Evolutionary conservation across 1,140 invertebrate genomes (phyloP).

Genomic region (Hormaphis cornu): DNA sequence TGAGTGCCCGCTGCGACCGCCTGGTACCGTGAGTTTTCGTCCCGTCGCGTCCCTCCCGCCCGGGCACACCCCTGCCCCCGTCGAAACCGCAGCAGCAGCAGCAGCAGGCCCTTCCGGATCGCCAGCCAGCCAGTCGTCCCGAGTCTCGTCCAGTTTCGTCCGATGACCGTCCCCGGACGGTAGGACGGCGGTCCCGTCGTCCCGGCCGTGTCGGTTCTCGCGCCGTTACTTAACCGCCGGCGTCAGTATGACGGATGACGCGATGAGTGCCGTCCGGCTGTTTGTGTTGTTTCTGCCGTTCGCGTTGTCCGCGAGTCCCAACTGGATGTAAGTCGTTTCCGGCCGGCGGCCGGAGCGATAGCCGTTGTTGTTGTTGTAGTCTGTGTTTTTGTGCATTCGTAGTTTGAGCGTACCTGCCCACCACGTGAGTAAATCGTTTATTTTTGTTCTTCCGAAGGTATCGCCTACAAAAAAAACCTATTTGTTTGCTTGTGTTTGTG

Average conservation of each 20-base stretch:
- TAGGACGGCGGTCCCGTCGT: not conserved
- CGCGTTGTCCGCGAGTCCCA: constrained; percentile 27
- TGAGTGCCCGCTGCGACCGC: constrained; percentile 2
- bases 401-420: not conserved
- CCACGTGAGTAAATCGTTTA: not conserved
- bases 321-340: constrained; percentile 34
- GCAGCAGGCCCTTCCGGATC: no score
- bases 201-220: not conserved
- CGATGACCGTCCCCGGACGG: not conserved
- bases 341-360: not conserved
- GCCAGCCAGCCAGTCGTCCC: no score
- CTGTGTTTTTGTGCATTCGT: not conserved
- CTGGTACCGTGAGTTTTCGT: not conserved
- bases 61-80: no score
- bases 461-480: not conserved
- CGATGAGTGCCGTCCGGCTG: constrained; percentile 36
- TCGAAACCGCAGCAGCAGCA: no score
- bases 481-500: not conserved
- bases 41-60: no score
- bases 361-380: not conserved
- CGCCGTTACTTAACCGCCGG: not conserved
- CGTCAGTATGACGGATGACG: constrained; percentile 8
- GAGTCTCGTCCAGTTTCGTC: no score
- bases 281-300: constrained; percentile 22
- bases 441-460: not conserved